Conservation (phyloP, 2,113 vertebrate genomes). For the Passer domesticus region DNA sequence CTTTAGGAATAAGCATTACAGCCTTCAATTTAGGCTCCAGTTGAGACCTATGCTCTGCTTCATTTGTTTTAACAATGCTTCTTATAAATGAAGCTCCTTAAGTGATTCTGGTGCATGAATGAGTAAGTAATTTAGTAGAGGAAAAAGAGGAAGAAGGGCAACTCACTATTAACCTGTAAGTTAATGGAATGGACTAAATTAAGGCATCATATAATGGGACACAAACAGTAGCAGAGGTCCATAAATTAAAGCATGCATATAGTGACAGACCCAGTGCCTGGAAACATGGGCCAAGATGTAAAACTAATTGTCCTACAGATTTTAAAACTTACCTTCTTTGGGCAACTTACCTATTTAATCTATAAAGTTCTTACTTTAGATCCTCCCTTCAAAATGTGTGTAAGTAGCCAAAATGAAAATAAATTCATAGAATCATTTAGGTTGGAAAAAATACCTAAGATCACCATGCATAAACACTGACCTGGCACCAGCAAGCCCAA, state of each 20-base stretch:
- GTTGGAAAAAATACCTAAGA: background rate
- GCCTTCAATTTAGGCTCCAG: conserved; percentile 48
- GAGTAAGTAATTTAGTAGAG: background rate
- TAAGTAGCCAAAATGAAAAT: background rate
- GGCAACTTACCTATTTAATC: background rate
- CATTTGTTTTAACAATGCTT: conserved; percentile 70
- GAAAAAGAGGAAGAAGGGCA: conserved; percentile 24
- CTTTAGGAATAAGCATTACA: conserved; percentile 68
- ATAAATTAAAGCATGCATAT: background rate
- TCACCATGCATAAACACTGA: background rate
- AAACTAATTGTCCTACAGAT: background rate
- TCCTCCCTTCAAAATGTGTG: background rate
- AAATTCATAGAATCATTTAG: background rate
- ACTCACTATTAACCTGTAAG: conserved; percentile 34
- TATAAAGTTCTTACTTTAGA: background rate
- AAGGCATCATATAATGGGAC: conserved; percentile 4
- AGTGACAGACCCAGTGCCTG: background rate
- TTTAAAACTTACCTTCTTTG: background rate
- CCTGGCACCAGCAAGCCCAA: background rate
- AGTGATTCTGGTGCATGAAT: conserved; percentile 57
- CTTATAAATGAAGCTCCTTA: conserved; percentile 58
- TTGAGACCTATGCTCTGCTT: conserved; percentile 62
- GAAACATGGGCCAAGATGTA: background rate
- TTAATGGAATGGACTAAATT: conserved; percentile 29
- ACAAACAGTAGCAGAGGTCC: background rate